Evolutionary conservation across 2,797 vertebrate species (phyloP).

Genomic region (Aulostomus chinensis): DNA sequence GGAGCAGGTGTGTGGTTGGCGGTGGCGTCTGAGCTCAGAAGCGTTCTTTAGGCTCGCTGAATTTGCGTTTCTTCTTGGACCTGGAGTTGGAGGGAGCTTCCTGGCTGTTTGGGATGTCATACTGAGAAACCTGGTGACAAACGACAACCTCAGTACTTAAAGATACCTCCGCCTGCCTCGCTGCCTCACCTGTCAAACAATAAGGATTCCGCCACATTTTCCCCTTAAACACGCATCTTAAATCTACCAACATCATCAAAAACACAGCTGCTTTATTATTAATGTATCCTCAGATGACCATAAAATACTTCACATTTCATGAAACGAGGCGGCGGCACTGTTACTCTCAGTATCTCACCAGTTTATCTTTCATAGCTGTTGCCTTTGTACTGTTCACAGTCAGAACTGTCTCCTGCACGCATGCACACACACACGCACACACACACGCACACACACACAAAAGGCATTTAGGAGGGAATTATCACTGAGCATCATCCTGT

Average conservation of each 20-base stretch:
- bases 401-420: constrained; percentile 27
- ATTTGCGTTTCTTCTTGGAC: constrained; percentile 83
- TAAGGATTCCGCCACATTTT: constrained; percentile 30
- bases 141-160: constrained; percentile 4
- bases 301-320: too few relatives aligned
- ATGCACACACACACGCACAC: constrained; percentile 15
- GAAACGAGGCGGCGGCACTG: too few relatives aligned
- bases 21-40: too few relatives aligned
- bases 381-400: constrained; percentile 13
- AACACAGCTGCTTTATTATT: too few relatives aligned
- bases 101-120: constrained; percentile 83
- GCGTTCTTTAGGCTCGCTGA: constrained; percentile 87
- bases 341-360: too few relatives aligned
- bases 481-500: too few relatives aligned
- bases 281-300: too few relatives aligned
- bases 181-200: too few relatives aligned
- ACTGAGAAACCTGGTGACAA: constrained; percentile 76
- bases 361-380: constrained; percentile 7
- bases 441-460: constrained; percentile 16
- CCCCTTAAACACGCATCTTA: constrained; percentile 1
- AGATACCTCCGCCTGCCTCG: too few relatives aligned
- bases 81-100: constrained; percentile 64
- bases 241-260: too few relatives aligned
- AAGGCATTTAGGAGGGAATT: neutral
- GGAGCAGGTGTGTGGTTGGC: constrained; percentile 2